Evolutionary conservation across 2,888 invertebrate species (phyloP).

Genomic region (Thera obeliscata): DNA sequence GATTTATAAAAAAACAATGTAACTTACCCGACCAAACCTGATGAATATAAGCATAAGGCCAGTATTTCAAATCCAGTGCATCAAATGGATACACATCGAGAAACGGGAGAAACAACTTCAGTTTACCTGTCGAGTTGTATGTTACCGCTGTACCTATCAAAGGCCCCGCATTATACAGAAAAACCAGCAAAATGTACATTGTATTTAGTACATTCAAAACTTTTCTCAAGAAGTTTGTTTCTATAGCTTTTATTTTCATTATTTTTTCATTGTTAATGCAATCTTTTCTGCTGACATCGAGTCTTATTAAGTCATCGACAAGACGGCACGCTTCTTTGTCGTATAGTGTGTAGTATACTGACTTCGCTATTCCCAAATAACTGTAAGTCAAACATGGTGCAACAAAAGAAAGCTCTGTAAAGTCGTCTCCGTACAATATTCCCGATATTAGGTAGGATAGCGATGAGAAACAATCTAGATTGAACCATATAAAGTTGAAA

Average conservation of each 20-base stretch:
- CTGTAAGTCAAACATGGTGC: constrained; percentile 29
- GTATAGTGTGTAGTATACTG: constrained; percentile 19
- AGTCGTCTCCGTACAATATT: constrained; percentile 27
- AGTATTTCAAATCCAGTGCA: constrained; percentile 41
- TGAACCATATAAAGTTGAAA: constrained; percentile 30
- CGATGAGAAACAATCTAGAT: constrained; percentile 21
- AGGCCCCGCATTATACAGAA: constrained; percentile 14
- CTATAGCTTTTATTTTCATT: constrained; percentile 13
- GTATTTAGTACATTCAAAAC: constrained; percentile 21
- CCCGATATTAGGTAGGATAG: constrained; percentile 12
- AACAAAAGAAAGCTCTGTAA: constrained; percentile 35
- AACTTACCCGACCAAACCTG: constrained; percentile 47
- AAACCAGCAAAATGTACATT: constrained; percentile 13
- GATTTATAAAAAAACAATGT: too few species aligned
- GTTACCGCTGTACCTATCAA: constrained; percentile 11
- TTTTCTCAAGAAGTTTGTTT: constrained; percentile 15
- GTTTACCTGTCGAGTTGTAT: constrained; percentile 15
- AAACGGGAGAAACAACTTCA: constrained; percentile 23
- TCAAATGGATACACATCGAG: constrained; percentile 45
- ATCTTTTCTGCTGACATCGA: constrained; percentile 8
- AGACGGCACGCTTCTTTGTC: constrained; percentile 12
- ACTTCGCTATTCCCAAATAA: constrained; percentile 11
- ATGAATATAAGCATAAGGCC: constrained; percentile 47
- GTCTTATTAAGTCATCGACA: constrained; percentile 18
- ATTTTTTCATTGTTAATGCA: not conserved